These are phyloP conservation scores for Clistopyga incitator DNA, from an alignment of 2,888 invertebrate genomes.

Conservation along the genomic window DNA sequence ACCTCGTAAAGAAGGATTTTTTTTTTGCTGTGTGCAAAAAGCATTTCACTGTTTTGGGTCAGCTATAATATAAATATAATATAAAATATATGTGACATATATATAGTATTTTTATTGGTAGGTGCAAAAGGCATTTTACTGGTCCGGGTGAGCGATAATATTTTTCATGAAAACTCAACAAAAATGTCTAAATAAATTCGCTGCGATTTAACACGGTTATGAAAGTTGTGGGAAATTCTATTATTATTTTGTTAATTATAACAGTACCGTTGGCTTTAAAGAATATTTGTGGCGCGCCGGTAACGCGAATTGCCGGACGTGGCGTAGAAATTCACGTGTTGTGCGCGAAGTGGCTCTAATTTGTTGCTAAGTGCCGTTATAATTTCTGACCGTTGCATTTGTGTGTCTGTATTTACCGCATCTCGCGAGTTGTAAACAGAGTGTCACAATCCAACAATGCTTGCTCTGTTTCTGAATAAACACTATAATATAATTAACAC, in stretches of 20 bases:
- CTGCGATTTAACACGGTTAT: not conserved
- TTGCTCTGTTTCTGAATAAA: slow-evolving; percentile 1
- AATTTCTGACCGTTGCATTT: slow-evolving; percentile 34
- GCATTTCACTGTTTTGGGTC: too few relatives aligned
- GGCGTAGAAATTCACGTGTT: slow-evolving; percentile 57
- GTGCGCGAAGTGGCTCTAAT: slow-evolving; percentile 61
- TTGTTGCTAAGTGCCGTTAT: slow-evolving; percentile 59
- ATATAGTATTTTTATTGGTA: too few relatives aligned
- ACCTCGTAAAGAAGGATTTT: too few relatives aligned
- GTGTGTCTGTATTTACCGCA: not conserved
- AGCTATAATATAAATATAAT: too few relatives aligned
- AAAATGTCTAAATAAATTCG: not conserved
- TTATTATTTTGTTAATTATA: slow-evolving; percentile 2
- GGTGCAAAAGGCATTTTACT: too few relatives aligned
- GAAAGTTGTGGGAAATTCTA: not conserved
- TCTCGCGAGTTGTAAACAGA: not conserved
- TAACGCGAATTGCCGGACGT: slow-evolving; percentile 49
- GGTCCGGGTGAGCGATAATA: too few relatives aligned
- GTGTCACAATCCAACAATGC: slow-evolving; percentile 11
- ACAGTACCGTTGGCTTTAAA: not conserved
- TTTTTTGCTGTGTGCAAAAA: too few relatives aligned
- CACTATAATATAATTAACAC: not conserved
- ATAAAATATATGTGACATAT: too few relatives aligned
- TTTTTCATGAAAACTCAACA: too few relatives aligned
- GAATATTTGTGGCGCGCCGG: slow-evolving; percentile 38